Evolutionary conservation across 2,113 vertebrate species (phyloP), one percentile per base, ranked within the genome.

Genomic region (Hemibates koningsi): DNA sequence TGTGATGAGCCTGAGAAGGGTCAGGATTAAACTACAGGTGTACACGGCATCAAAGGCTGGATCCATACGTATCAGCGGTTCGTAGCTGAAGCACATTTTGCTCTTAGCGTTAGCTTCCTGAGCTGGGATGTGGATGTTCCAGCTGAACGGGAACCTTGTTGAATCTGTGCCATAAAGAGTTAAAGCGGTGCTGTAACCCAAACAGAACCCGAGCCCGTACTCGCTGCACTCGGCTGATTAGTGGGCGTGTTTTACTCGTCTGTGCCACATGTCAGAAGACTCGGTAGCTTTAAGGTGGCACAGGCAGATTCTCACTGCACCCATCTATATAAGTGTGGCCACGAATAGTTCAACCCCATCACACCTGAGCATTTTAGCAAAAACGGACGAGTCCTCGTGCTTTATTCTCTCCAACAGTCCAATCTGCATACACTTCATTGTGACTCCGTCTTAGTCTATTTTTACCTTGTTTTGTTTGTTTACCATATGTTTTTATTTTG

Each of bases 41-140:
- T 41, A 0, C n/a, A 21, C 17, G 13, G 19, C 34, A 68, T n/a
- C 17, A 1, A 59, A 32, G 63, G 11, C 0, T 1, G 19, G 34
- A 1, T 21, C 63, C 0, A 0, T 3, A 3, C 1, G 10, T 41
- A 0, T 68, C 19, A 21, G 11, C 19, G 17, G 32, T 13, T 38
- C 19, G 21, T 1, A 41, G 36, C 7, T 43, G 36, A 21, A 21
- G 36, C 4, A 68, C 63, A 68, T 0, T 61, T 0, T 63, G 29
- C 11, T 24, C 12, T 41, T n/a, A 2, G 63, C 2, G 6, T 68
- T 38, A 21, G 19, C 34, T 0, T 41, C 41, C 34, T 8, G 19
- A 68, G 63, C 34, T 2, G 59, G 16, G 59, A 41, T 41, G 5
- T 12, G 63, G 19, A 24, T 24, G 4, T 41, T 14, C n/a, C 63